Base-by-base conservation (phyloP, 2,113 vertebrate genomes). In the Mesoclemmys tuberculata region DNA sequence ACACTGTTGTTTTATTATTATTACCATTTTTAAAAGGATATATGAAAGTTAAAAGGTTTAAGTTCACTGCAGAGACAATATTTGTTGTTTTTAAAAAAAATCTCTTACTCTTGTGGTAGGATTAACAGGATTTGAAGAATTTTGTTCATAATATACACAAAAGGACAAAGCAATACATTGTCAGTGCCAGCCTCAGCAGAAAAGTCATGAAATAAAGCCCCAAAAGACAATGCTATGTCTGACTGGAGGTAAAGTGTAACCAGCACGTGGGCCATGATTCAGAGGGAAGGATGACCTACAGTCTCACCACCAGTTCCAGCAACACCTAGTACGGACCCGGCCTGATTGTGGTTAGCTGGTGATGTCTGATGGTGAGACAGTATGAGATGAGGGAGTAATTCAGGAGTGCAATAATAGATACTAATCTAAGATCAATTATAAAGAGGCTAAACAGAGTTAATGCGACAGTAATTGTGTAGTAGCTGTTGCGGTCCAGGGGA, bases 61-160 rank as follows among this genome's bases (percentile, higher is more conserved):
- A 85, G 3, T 44, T 44, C 1, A 6, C 46, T 46, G 2, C 2
- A 84, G 14, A 74, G 1, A 35, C 51, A 5, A 84, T 5, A 64
- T 4, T 46, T 46, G 5, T 46, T 46, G 46, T 46, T 46, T 46
- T 46, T 46, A 46, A 75, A 44, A 38, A 4, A 87, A 80, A 93
- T 86, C n/a, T 6, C 9, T 74, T 26, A 46, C 49, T 89, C 48
- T 0, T 84, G 18, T 55, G 64, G 31, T 5, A 94, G 14, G n/a
- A 93, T 94, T 88, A 92, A 84, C 29, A 86, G 52, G 41, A 88
- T 90, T 82, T 91, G 7, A n/a, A 58, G 74, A 86, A 54, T 87
- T 84, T 90, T 14, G 10, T 89, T 64, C 16, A 52, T 52, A 87
- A 80, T 48, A 78, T 18, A 64, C n/a, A 84, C 41, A 77, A 1